These are phyloP conservation scores for Chloroceryle aenea DNA, from an alignment of 2,113 vertebrate species.

Conservation along the genomic window DNA sequence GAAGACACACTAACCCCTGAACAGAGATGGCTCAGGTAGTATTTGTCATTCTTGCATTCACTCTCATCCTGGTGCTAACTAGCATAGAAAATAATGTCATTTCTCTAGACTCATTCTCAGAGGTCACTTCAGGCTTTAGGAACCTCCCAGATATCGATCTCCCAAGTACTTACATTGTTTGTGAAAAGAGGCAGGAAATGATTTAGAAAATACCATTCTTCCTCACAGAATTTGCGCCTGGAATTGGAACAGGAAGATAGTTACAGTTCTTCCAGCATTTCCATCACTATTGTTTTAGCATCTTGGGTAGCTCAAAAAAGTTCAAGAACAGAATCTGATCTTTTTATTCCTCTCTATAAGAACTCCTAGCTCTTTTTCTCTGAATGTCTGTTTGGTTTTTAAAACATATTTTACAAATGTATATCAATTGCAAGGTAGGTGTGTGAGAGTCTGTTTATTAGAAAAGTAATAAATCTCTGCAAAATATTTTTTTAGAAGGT, in stretches of 20 bases:
- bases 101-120: not conserved
- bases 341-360: not conserved
- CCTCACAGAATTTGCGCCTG: conserved; percentile 1
- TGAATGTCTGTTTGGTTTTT: not conserved
- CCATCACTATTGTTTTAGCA: not conserved
- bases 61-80: not conserved
- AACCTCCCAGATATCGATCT: not conserved
- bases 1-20: not conserved
- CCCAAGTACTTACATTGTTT: not conserved
- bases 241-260: not conserved
- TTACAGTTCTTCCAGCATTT: not conserved
- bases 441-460: not conserved
- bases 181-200: not conserved
- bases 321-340: not conserved
- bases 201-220: conserved; percentile 17
- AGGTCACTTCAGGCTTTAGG: conserved; percentile 18
- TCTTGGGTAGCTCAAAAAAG: not conserved
- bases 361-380: not conserved
- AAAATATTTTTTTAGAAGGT: not conserved
- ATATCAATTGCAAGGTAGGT: not conserved
- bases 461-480: not conserved
- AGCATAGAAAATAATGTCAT: not conserved
- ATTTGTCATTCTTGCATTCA: not conserved
- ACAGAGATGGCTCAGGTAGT: not conserved
- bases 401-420: not conserved